phyloP scores from a whole-genome alignment of 30 jellyfish, hydroid and myxozoan genomes.

The Chironex yamaguchii region DNA sequence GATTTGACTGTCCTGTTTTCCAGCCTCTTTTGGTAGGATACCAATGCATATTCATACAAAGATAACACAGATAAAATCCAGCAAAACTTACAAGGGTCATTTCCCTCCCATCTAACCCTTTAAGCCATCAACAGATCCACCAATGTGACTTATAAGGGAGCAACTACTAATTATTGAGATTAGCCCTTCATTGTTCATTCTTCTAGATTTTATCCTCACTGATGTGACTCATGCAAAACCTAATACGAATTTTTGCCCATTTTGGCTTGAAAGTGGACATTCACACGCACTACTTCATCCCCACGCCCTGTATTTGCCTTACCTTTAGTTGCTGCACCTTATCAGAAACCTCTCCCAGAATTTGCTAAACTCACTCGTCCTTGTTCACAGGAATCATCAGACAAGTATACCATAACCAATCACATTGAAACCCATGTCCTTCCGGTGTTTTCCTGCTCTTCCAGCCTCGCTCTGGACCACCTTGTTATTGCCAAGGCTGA shows the following conservation, averaged over 20 bases:
- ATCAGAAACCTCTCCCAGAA: not conserved
- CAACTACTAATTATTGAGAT: not conserved
- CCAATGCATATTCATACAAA: too few species aligned
- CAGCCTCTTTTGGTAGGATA: too few species aligned
- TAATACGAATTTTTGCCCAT: conserved; percentile 23
- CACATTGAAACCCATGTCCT: conserved; percentile 10
- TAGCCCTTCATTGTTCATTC: too few species aligned
- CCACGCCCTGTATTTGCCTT: conserved; percentile 11
- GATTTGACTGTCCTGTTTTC: too few species aligned
- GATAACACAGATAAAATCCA: too few species aligned
- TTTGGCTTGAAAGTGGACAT: conserved; percentile 2
- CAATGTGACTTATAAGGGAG: conserved; percentile 19
- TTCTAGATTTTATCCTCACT: conserved; percentile 7
- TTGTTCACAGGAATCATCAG: not conserved
- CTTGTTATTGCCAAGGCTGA: conserved; percentile 28
- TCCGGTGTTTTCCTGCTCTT: conserved; percentile 10
- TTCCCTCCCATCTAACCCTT: not conserved
- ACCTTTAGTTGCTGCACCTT: not conserved
- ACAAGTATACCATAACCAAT: conserved; percentile 12
- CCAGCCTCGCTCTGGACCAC: conserved; percentile 13
- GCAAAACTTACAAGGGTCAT: too few species aligned
- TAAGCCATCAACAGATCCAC: conserved; percentile 5
- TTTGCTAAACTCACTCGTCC: not conserved
- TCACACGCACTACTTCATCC: not conserved
- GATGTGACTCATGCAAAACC: too few species aligned